A percentile compares a stretch with the other conserved stretches of the same genome.
phyloP scores from a whole-genome alignment of 1,140 invertebrate genomes.

The Achroia grisella region DNA sequence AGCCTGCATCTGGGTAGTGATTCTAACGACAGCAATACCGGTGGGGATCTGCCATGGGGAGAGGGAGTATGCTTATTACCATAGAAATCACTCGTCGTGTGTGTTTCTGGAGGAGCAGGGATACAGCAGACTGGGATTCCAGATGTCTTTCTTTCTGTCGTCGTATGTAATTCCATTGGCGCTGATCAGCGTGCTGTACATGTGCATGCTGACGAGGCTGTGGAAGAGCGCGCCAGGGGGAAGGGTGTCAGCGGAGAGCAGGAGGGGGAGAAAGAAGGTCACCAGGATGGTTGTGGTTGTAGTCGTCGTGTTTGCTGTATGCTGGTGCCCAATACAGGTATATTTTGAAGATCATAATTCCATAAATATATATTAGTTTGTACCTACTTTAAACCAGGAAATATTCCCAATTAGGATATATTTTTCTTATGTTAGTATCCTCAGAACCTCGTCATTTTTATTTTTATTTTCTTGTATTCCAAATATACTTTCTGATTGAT shows the following conservation, averaged over 20 bases:
- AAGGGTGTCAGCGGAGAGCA: conserved; percentile 77
- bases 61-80: conserved; percentile 77
- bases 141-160: conserved; percentile 88
- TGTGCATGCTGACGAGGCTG: conserved; percentile 90
- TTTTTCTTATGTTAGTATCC: too few relatives aligned
- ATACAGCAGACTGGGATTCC: conserved; percentile 82
- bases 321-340: conserved; percentile 96
- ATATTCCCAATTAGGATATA: too few relatives aligned
- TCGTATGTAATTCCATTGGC: conserved; percentile 89
- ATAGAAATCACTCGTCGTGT: conserved; percentile 77
- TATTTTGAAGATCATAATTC: too few relatives aligned
- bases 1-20: conserved; percentile 86
- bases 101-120: conserved; percentile 79
- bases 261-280: conserved; percentile 91
- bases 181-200: conserved; percentile 92
- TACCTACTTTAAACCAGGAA: too few relatives aligned
- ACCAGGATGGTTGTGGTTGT: conserved; percentile 96
- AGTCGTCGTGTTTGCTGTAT: conserved; percentile 94
- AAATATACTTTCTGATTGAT: too few relatives aligned
- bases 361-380: too few relatives aligned
- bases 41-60: conserved; percentile 87
- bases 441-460: too few relatives aligned
- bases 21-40: conserved; percentile 84
- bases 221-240: conserved; percentile 89
- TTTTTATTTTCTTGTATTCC: too few relatives aligned